Evolutionary conservation across 1,140 invertebrate genomes (phyloP).

Genomic region (Orius insidiosus): DNA sequence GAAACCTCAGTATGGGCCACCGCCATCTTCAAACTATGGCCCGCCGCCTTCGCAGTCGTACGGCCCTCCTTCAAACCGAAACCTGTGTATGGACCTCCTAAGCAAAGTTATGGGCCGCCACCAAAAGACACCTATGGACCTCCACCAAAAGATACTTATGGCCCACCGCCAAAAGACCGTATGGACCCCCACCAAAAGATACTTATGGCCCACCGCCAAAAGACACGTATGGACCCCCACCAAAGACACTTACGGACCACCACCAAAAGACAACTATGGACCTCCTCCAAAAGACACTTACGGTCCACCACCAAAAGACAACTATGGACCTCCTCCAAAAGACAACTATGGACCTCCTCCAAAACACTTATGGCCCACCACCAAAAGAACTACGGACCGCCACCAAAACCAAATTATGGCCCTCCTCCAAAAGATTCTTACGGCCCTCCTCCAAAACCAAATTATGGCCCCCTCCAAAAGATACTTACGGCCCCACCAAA

Average conservation of each 20-base stretch:
- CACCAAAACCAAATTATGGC: slow-evolving; percentile 20
- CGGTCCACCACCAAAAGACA: slow-evolving; percentile 26
- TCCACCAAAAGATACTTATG: slow-evolving; percentile 21
- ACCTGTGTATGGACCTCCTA: slow-evolving; percentile 21
- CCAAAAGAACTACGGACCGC: slow-evolving; percentile 18
- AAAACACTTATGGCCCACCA: slow-evolving; percentile 20
- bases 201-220: slow-evolving; percentile 21
- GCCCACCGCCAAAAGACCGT: slow-evolving; percentile 23
- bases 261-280: slow-evolving; percentile 22
- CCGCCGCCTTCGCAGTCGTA: slow-evolving; percentile 18
- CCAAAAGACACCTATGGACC: slow-evolving; percentile 21
- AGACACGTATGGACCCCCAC: too few species aligned
- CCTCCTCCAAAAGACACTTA: slow-evolving; percentile 25
- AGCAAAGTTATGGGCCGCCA: slow-evolving; percentile 22
- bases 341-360: slow-evolving; percentile 21
- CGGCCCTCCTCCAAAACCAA: slow-evolving; percentile 26
- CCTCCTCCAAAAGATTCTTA: too few species aligned
- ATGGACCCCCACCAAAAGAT: slow-evolving; percentile 22
- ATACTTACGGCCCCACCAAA: slow-evolving; percentile 21
- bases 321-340: too few species aligned
- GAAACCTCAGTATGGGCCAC: slow-evolving; percentile 20
- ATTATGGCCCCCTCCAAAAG: slow-evolving; percentile 24
- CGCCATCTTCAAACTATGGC: slow-evolving; percentile 18
- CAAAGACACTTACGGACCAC: too few species aligned
- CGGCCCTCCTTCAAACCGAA: slow-evolving; percentile 19